phyloP scores from a whole-genome alignment of 2,888 invertebrate genomes.

The Platerodrilus igneus region DNA sequence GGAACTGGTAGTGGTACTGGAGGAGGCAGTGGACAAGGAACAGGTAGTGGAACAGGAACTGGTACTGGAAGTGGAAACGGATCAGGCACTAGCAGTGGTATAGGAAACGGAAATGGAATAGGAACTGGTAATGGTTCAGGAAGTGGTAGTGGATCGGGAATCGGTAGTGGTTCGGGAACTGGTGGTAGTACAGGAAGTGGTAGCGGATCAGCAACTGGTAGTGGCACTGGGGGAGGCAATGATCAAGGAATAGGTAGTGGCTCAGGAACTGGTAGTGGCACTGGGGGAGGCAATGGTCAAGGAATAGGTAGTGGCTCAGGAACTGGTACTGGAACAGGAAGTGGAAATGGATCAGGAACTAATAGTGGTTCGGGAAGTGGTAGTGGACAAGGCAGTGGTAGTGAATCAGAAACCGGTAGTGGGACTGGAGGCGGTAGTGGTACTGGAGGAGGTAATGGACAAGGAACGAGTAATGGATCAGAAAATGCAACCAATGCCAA shows the following conservation, averaged over 20 bases:
- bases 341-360: too few relatives aligned
- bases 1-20: too few relatives aligned
- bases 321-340: too few relatives aligned
- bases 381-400: too few relatives aligned
- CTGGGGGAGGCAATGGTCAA: neutral
- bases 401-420: neutral
- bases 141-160: neutral
- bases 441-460: neutral
- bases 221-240: conserved; percentile 21
- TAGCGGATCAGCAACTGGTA: conserved; percentile 20
- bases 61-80: conserved; percentile 5
- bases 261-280: conserved; percentile 15
- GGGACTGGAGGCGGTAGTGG: conserved; percentile 3
- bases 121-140: too few relatives aligned
- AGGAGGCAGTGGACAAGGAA: too few relatives aligned
- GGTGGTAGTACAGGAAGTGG: conserved; percentile 19
- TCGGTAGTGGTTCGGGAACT: conserved; percentile 14
- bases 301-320: too few relatives aligned
- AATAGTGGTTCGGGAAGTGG: too few relatives aligned
- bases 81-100: neutral
- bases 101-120: neutral
- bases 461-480: too few relatives aligned
- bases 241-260: neutral
- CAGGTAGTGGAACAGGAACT: neutral
- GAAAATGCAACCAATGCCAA: too few relatives aligned